Base-by-base conservation (phyloP, 2,888 invertebrate genomes). In the Lepeophtheirus nordmannii region DNA sequence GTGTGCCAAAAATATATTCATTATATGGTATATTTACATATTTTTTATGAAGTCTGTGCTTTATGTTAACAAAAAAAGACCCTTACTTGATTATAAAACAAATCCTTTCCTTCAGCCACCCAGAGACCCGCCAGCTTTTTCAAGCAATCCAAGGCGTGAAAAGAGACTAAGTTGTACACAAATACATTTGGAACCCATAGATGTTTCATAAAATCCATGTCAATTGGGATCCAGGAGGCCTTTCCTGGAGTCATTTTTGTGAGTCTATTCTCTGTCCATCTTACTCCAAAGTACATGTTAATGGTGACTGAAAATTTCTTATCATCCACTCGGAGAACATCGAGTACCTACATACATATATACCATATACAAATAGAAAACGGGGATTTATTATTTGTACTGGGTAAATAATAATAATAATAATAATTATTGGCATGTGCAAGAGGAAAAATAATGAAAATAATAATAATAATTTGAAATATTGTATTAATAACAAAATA, bases 61-160 rank as follows among this genome's bases (percentile, higher is more conserved):
- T 30, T 30, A 30, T 30, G 30, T 30, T 30, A 30, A n/a, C n/a
- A n/a, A n/a, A n/a, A 30, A 30, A 30, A 5, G 2, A 30, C 7
- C 7, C 10, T 10, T 17, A 65, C 56, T 40, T 65, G 65, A 20
- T 65, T 65, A 40, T 58, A 65, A 58, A 65, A 65, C 5, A 65
- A 39, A 10, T 65, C 30, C 22, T 65, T 65, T 14, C 53, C 65
- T 37, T 65, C 53, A n/a, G 58, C 58, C 10, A 65, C 39, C 65
- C 65, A 65, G 10, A 65, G 58, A 12, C 65, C 65, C 9, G 65
- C 65, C 57, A 65, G 39, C 38, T 56, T 65, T 23, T 63, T 56
- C 14, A 63, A 37, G 56, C 63, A 63, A n/a, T 46, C 53, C 23
- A 63, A n/a, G 10, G 63, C 53, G 22, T 46, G n/a, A 20, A 63